A percentile compares a stretch with the other conserved stretches of the same genome.
Conservation (phyloP, 2,888 invertebrate genomes). For the Caenorhabditis sp. region DNA sequence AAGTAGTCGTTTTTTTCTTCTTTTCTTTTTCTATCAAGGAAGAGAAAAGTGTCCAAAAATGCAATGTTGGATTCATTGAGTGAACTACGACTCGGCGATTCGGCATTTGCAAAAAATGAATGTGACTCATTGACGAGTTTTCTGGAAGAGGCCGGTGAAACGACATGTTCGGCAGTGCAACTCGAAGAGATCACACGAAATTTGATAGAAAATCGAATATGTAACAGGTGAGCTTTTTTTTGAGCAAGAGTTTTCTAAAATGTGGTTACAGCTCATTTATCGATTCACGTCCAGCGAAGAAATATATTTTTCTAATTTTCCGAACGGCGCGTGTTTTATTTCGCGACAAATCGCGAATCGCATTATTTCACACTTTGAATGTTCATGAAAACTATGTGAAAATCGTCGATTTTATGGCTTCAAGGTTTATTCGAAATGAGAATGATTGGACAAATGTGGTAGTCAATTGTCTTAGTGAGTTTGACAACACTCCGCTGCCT, state of each 20-base stretch:
- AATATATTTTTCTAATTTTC: constrained; percentile 34
- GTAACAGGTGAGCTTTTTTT: constrained; percentile 16
- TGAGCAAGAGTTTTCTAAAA: no score
- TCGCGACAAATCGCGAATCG: constrained; percentile 24
- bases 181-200: constrained; percentile 15
- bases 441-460: constrained; percentile 24
- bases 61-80: constrained; percentile 15
- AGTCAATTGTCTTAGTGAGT: constrained; percentile 31
- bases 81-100: constrained; percentile 8
- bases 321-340: constrained; percentile 22
- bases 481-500: background rate
- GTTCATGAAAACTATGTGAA: constrained; percentile 21
- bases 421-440: constrained; percentile 25
- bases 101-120: constrained; percentile 12
- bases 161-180: background rate
- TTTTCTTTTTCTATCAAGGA: background rate
- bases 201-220: constrained; percentile 30
- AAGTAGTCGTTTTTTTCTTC: constrained; percentile 1
- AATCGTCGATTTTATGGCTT: constrained; percentile 29
- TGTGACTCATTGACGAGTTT: constrained; percentile 19
- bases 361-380: constrained; percentile 25
- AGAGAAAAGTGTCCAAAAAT: constrained; percentile 19
- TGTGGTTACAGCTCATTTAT: constrained; percentile 29
- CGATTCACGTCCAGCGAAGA: constrained; percentile 20
- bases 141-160: constrained; percentile 8